Conservation (phyloP, 2,113 vertebrate species). For the Dicrurus megarhynchus region DNA sequence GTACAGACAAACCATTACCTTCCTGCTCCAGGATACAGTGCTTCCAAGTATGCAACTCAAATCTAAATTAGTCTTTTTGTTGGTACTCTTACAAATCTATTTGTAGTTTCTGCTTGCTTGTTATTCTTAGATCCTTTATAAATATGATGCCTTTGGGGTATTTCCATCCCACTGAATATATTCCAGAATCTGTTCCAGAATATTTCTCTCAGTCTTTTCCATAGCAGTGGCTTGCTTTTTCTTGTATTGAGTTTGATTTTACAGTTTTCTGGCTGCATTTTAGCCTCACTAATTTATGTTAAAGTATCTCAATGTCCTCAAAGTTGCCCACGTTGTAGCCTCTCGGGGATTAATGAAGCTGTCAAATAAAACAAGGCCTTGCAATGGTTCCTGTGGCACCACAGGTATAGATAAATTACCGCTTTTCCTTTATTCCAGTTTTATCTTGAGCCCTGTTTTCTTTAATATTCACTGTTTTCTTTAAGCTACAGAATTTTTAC, state of each 20-base stretch:
- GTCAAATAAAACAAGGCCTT: background rate
- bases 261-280: background rate
- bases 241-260: background rate
- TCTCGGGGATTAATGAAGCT: background rate
- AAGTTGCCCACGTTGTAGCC: background rate
- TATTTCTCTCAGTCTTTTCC: background rate
- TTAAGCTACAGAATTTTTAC: background rate
- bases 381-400: background rate
- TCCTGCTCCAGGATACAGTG: background rate
- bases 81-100: background rate
- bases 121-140: background rate
- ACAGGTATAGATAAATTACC: background rate
- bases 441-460: background rate
- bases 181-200: constrained; percentile 8
- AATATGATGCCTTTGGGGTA: background rate
- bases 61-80: background rate
- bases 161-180: background rate
- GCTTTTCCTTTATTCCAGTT: background rate
- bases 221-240: background rate
- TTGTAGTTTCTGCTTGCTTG: background rate
- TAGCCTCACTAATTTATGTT: background rate
- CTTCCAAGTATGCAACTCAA: background rate
- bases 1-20: background rate
- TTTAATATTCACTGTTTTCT: background rate
- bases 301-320: background rate